Evolutionary conservation across 2,113 vertebrate species (phyloP), one percentile per base, ranked within the genome.

Genomic region (Cathartes aura): DNA sequence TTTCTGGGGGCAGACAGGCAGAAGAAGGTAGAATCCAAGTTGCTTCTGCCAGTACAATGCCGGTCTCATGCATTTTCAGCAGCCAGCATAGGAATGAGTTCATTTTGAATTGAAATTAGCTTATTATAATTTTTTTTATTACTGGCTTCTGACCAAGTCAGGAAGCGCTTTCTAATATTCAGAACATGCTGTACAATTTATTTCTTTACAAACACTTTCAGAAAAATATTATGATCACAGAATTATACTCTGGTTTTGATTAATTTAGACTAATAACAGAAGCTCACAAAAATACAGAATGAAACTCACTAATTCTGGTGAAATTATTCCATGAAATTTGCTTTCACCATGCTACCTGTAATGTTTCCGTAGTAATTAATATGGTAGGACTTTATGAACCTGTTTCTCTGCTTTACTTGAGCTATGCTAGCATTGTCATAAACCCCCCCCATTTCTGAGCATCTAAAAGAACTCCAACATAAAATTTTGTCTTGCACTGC

Each of bases 101-200:
- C 87, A 66, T 93, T 84, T 88, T 81, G 89, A 97, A 95, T 82
- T 95, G 72, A 96, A 97, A 96, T 96, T 42, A 94, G 56, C 76
- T 96, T 60, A 63, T 96, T 82, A 50, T 38, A 74, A 52, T 67
- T 82, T 63, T 36, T 47, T 66, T 91, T 89, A 82, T 90, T 89
- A 40, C 87, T 93, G 73, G 85, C 68, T 94, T 76, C 76, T 60
- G 81, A 59, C 66, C 93, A 94, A 93, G 91, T 40, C 12, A 92
- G 53, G 32, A 87, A 59, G 36, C 52, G 34, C 52, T 84, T 89
- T 81, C 93, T 71, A 63, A 87, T 59, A 91, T 78, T 87, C 87
- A 89, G 78, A 89, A 87, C 40, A 52, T 9, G 20, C 56, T 79
- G 47, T 63, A 75, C 59, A 67, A 60, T 67, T 79, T 64, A 66